A percentile compares a stretch with the other conserved stretches of the same genome.
phyloP scores from a whole-genome alignment of 1,140 invertebrate genomes.

The Wasmannia auropunctata region DNA sequence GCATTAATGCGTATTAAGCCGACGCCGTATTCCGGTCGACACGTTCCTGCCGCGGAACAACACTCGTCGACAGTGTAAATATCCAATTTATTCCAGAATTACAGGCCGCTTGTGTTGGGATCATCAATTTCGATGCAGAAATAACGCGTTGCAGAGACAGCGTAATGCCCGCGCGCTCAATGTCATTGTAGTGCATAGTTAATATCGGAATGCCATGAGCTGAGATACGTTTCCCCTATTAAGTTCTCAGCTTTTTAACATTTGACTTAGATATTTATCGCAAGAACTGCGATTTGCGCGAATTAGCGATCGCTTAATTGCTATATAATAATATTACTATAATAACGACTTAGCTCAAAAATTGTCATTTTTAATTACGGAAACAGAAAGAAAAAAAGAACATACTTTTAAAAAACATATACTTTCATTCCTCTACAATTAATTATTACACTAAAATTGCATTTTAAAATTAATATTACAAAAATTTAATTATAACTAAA shows the following conservation, averaged over 20 bases:
- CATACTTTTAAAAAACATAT: too few species aligned
- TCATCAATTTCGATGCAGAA: conserved; percentile 34
- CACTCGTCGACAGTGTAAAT: conserved; percentile 41
- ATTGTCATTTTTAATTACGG: too few species aligned
- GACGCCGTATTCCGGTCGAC: conserved; percentile 26
- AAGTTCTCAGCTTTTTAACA: background rate
- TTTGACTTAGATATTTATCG: background rate
- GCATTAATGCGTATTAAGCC: conserved; percentile 43
- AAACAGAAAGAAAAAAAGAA: too few species aligned
- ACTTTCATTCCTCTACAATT: too few species aligned
- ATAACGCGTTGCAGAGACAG: background rate
- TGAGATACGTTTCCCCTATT: background rate
- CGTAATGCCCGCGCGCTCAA: background rate
- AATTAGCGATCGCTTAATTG: background rate
- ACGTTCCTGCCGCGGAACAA: conserved; percentile 23
- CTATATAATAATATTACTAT: too few species aligned
- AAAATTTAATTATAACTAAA: too few species aligned
- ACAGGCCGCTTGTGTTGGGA: conserved; percentile 30
- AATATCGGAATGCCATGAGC: background rate
- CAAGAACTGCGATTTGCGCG: background rate
- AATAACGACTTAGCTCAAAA: too few species aligned
- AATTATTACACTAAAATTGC: too few species aligned
- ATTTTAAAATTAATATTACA: too few species aligned
- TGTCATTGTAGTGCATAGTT: background rate
- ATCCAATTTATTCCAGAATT: conserved; percentile 54